phyloP scores from a whole-genome alignment of 2,113 vertebrate genomes.

The Ptilorrhoa leucosticta region DNA sequence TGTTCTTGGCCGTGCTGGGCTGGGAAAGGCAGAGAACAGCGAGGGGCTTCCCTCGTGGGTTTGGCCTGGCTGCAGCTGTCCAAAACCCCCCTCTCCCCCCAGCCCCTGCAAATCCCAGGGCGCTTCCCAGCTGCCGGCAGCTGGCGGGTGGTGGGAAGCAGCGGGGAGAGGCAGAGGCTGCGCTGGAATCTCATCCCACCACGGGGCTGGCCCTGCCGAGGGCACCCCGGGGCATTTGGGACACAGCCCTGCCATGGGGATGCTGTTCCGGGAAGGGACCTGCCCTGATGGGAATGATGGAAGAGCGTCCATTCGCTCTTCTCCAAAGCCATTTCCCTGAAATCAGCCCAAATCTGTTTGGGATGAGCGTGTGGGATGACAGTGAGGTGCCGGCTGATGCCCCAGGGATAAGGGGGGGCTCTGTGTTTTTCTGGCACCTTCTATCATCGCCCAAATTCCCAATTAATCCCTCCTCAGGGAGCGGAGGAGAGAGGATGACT shows the following conservation, averaged over 20 bases:
- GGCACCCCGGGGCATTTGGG: fast-evolving
- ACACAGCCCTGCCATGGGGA: background rate
- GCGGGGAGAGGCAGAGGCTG: background rate
- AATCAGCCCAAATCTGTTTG: background rate
- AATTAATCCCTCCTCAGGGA: background rate
- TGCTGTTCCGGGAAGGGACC: background rate
- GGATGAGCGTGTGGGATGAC: fast-evolving
- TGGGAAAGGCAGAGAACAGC: background rate
- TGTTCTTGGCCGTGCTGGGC: background rate
- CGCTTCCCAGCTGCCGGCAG: background rate
- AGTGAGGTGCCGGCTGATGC: fast-evolving
- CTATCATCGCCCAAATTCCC: background rate
- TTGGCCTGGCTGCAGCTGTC: background rate
- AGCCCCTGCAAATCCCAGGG: background rate
- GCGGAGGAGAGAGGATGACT: fast-evolving
- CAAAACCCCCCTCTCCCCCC: background rate
- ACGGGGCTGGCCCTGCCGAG: fast-evolving
- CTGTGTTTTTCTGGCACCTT: background rate
- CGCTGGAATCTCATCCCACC: fast-evolving
- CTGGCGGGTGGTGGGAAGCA: background rate
- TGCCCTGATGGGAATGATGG: fast-evolving
- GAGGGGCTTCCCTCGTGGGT: background rate
- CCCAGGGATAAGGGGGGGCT: fast-evolving
- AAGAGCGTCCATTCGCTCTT: fast-evolving
- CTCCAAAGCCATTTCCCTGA: background rate